phyloP scores from a whole-genome alignment of 2,888 invertebrate species.

The Rotaria macrura region DNA sequence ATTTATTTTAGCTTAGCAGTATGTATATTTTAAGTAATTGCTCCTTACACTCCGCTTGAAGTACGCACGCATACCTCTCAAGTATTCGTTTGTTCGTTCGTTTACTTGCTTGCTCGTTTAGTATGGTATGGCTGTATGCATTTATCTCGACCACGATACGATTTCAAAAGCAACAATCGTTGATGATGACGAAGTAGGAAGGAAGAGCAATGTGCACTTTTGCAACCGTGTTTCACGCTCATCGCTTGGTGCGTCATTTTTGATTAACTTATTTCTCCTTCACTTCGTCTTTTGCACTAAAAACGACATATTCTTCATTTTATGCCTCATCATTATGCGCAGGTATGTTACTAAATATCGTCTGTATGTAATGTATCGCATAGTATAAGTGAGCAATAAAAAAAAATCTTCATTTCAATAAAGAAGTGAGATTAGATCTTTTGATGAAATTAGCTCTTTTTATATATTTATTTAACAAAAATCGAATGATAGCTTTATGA shows the following conservation, averaged over 20 bases:
- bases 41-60: background rate
- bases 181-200: background rate
- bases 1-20: background rate
- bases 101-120: background rate
- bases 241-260: background rate
- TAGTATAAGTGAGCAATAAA: background rate
- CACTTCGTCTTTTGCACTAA: background rate
- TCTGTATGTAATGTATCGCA: background rate
- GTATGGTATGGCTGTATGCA: background rate
- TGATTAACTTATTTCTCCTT: slow-evolving; percentile 3
- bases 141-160: background rate
- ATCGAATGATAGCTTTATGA: background rate
- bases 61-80: background rate
- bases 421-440: background rate
- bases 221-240: background rate
- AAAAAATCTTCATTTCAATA: background rate
- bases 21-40: background rate
- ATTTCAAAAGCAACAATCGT: background rate
- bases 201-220: background rate
- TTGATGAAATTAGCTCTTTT: background rate
- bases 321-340: background rate
- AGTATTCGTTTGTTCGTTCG: background rate
- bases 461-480: too few relatives aligned
- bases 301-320: background rate
- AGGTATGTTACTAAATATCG: background rate